Evolutionary conservation across 2,888 invertebrate species (phyloP), one percentile per base, ranked within the genome.

Genomic region (Bhutanitis thaidina): DNA sequence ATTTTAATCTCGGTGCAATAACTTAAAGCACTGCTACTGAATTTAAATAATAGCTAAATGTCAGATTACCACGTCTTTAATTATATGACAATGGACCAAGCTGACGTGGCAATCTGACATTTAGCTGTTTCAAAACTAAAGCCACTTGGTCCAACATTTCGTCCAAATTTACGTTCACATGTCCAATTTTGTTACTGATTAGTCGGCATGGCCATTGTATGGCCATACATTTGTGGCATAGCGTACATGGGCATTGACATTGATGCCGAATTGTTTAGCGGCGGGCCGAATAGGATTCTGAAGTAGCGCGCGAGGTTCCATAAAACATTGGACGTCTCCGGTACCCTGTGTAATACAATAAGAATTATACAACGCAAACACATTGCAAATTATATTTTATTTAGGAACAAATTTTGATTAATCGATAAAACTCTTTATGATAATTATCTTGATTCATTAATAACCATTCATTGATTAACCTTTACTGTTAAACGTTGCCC

Each of bases 291-390:
- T 70, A 89, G 73, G 81, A 77, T 61, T 82, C 77, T 86, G 89
- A 86, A 80, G 89, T 82, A 82, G 80, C 82, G 80, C 83, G 88
- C 82, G 89, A 88, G 71, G 80, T 80, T 79, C 88, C 87, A 83
- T 88, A 90, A 70, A 72, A 90, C 82, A 90, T 90, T 80, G 90
- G 87, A 77, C 85, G 90, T 80, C 87, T 80, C 85, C 81, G 90
- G 82, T 74, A 82, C 74, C 90, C 90, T 90, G 85, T 74, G 81
- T 66, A 78, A 75, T 55, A 65, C 53, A 62, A 65, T 43, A 61
- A 56, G 53, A 32, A 53, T 58, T 61, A 59, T 55, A 60, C 60
- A 48, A 49, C 48, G 58, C 44, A 43, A 57, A 34, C 7, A 15
- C 3, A 10, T 41, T n/a, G 15, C 41, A 30, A 13, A 25, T 25